These are phyloP conservation scores for Spatula versicolor DNA, from an alignment of 2,797 vertebrate species.

Conservation along the genomic window DNA sequence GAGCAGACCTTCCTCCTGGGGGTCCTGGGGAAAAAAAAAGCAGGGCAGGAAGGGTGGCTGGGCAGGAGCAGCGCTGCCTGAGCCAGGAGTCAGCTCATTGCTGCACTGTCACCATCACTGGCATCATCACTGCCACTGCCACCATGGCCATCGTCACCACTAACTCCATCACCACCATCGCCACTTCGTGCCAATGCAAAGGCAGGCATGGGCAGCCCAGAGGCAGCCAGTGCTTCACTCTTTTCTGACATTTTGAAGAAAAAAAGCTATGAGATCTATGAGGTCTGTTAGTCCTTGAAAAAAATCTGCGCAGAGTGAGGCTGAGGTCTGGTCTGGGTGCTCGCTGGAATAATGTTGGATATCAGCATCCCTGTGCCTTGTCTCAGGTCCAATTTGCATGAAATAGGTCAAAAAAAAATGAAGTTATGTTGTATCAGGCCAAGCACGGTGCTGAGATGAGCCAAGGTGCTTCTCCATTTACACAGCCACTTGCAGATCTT, in stretches of 20 bases:
- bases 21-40: neutral
- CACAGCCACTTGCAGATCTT: no score
- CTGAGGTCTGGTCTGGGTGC: neutral
- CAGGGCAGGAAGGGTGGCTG: neutral
- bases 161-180: neutral
- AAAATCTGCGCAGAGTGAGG: neutral
- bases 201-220: accelerated
- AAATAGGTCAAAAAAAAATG: neutral
- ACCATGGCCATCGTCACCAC: neutral
- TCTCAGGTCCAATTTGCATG: neutral
- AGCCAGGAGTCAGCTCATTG: accelerated
- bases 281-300: neutral
- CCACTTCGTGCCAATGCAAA: neutral
- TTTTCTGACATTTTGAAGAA: neutral
- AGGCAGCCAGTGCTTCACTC: neutral
- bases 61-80: neutral
- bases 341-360: neutral
- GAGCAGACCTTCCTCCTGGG: neutral
- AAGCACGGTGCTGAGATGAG: accelerated
- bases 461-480: neutral
- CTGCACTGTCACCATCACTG: neutral
- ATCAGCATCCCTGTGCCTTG: neutral
- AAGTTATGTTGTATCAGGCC: no score
- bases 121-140: neutral
- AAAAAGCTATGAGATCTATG: neutral